phyloP scores from a whole-genome alignment of 2,797 vertebrate genomes.

The Hozukius guyotensis region DNA sequence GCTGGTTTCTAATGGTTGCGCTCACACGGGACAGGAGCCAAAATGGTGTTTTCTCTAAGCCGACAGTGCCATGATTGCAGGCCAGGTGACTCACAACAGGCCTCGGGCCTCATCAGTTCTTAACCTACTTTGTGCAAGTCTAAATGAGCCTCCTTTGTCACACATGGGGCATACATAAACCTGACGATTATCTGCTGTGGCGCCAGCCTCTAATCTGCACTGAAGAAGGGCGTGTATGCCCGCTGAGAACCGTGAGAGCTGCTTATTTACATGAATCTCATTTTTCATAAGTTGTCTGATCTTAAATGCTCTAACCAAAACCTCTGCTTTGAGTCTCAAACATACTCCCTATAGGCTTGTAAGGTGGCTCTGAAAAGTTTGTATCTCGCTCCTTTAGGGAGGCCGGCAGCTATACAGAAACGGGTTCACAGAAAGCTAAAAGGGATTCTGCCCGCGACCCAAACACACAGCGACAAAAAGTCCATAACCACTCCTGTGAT shows the following conservation, averaged over 20 bases:
- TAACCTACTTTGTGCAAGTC: constrained; percentile 14
- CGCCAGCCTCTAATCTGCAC: background rate
- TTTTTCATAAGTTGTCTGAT: background rate
- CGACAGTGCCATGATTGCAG: background rate
- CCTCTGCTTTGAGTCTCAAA: background rate
- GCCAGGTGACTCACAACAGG: constrained; percentile 16
- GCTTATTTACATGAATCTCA: background rate
- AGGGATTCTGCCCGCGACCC: background rate
- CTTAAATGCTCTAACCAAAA: background rate
- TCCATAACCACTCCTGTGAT: too few species aligned
- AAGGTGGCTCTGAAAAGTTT: background rate
- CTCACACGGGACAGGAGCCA: background rate
- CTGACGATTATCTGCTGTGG: constrained; percentile 16
- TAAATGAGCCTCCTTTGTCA: constrained; percentile 25
- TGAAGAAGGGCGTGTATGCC: background rate
- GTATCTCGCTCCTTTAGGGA: background rate
- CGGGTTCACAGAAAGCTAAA: background rate
- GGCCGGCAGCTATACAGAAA: background rate
- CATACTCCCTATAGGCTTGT: background rate
- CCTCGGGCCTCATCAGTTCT: constrained; percentile 35
- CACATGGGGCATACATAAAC: constrained; percentile 6
- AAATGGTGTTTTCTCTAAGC: constrained; percentile 12
- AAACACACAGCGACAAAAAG: background rate
- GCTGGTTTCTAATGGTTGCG: constrained; percentile 34
- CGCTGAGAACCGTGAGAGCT: background rate